These are phyloP conservation scores for Agelaius phoeniceus DNA, from an alignment of 2,113 vertebrate genomes.

Conservation along the genomic window DNA sequence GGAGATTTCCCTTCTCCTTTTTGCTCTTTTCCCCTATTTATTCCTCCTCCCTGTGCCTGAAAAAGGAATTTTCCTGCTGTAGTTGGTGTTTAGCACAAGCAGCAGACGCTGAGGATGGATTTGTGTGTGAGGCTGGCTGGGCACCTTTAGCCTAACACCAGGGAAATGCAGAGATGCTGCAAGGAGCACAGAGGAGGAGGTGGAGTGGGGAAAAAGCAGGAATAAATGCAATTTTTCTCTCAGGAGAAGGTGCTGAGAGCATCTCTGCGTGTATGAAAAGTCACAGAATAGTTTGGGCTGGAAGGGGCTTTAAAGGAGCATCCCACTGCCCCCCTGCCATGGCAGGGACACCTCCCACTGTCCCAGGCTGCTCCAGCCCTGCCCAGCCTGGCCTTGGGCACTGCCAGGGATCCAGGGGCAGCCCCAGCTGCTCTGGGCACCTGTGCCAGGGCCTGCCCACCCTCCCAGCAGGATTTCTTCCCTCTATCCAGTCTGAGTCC, in stretches of 20 bases:
- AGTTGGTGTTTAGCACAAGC: background rate
- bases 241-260: background rate
- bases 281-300: background rate
- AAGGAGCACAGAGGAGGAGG: fast-evolving
- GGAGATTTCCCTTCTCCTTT: background rate
- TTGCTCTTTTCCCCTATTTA: background rate
- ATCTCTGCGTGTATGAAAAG: background rate
- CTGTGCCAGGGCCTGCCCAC: background rate
- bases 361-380: background rate
- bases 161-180: background rate
- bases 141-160: fast-evolving
- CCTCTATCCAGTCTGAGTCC: too few relatives aligned
- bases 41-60: fast-evolving
- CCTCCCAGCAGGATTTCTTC: background rate
- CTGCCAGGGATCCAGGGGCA: background rate
- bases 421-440: background rate
- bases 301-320: background rate
- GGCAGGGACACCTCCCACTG: background rate
- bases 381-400: background rate
- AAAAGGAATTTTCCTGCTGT: background rate
- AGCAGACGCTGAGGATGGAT: background rate
- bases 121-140: background rate
- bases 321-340: background rate
- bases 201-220: background rate
- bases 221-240: background rate